Evolutionary conservation across 2,888 invertebrate genomes (phyloP), one percentile per base, ranked within the genome.

Genomic region (Chymomyza procnemis): DNA sequence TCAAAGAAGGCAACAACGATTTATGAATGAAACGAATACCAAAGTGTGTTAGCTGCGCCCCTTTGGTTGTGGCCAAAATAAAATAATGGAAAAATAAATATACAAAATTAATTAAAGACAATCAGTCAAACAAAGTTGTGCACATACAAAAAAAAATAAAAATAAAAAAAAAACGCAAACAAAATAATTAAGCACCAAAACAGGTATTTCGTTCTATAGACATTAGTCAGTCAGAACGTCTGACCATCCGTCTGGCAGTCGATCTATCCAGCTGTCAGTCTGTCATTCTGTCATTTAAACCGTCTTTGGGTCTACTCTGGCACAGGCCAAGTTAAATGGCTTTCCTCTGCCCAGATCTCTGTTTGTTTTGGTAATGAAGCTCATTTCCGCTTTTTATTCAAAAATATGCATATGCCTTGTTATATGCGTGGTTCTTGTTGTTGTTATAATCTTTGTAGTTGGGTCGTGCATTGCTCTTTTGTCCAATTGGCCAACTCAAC

Each of bases 331-430:
- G 74, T 63, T 76, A 74, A 66, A 66, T 61, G 26, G 30, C 46
- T 57, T 61, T 69, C 80, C 79, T 78, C 77, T 26, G 26, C 26
- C 26, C 26, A 26, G 26, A 26, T 26, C 26, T 26, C 26, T 86
- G 86, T 89, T 89, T 89, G 89, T 89, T 89, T 89, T 89, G 80
- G 87, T 89, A 89, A 89, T 89, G 88, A 89, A 86, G 83, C 82
- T 84, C 88, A 89, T 89, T 89, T 89, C 88, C 88, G 89, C 80
- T 87, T 83, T 79, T 71, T 69, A 74, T 66, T 69, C 64, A 67
- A 60, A 69, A 75, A 75, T 80, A 80, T 84, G 76, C 79, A 76
- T 76, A 76, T 63, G 55, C 48, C 12, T 46, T 55, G 26, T 26
- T 14, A 67, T 30, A 54, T 66, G 66, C 8, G 61, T 19, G 19